phyloP scores from a whole-genome alignment of 1,140 invertebrate species.

The Zaprionus capensis region DNA sequence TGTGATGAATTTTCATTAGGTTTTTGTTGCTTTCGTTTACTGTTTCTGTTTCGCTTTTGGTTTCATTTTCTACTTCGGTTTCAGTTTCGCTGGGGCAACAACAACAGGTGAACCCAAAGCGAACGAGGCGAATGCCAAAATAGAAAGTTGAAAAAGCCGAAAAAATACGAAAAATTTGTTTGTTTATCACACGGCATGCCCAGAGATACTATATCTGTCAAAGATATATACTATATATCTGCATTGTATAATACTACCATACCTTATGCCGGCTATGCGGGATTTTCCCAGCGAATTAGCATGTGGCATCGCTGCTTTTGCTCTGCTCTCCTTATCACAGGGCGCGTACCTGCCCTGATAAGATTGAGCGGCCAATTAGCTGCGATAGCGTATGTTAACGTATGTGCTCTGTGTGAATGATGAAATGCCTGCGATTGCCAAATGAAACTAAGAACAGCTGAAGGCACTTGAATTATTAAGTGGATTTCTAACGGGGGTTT shows the following conservation, averaged over 20 bases:
- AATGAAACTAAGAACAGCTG: conserved; percentile 12
- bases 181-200: not conserved
- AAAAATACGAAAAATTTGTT: conserved; percentile 35
- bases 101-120: conserved; percentile 49
- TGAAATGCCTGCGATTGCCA: conserved; percentile 18
- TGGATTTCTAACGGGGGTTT: not conserved
- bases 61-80: conserved; percentile 16
- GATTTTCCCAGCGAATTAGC: conserved; percentile 22
- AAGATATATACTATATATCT: not conserved
- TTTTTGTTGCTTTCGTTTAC: not conserved
- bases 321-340: conserved; percentile 31
- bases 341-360: conserved; percentile 23
- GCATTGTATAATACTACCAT: not conserved
- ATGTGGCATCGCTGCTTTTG: not conserved
- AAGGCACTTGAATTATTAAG: conserved; percentile 14
- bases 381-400: conserved; percentile 17
- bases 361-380: conserved; percentile 43
- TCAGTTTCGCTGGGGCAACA: conserved; percentile 28
- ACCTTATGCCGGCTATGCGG: not conserved
- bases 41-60: conserved; percentile 16
- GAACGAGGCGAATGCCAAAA: conserved; percentile 22
- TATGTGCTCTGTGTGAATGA: conserved; percentile 10
- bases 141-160: conserved; percentile 64
- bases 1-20: conserved; percentile 6
- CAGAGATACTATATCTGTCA: not conserved